Conservation (phyloP, 1,140 invertebrate species). For the Heliconius hewitsoni region DNA sequence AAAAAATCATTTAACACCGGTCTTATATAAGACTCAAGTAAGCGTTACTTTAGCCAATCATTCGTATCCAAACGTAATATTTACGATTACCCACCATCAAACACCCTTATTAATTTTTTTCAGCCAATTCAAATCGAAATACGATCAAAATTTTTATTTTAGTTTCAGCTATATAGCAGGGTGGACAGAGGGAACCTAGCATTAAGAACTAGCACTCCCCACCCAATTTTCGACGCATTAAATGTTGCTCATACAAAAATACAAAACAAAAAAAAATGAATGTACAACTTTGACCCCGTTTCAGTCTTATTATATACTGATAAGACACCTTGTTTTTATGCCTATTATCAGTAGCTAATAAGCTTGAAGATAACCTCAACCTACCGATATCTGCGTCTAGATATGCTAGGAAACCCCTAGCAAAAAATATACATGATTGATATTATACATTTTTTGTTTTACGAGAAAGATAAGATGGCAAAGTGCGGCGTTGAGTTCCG, state of each 20-base stretch:
- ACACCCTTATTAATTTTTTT: too few relatives aligned
- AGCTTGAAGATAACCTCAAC: conserved; percentile 6
- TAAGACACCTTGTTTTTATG: conserved; percentile 13
- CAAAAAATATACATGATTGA: not conserved
- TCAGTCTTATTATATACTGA: not conserved
- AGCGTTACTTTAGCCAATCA: too few relatives aligned
- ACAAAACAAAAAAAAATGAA: not conserved
- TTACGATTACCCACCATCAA: too few relatives aligned
- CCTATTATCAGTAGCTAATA: not conserved
- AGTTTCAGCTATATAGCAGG: too few relatives aligned
- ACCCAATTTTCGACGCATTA: not conserved
- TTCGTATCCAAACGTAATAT: too few relatives aligned
- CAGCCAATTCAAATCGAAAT: too few relatives aligned
- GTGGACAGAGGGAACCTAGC: not conserved
- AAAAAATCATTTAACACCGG: too few relatives aligned
- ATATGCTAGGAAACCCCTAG: conserved; percentile 7
- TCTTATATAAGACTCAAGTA: too few relatives aligned
- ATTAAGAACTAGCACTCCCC: not conserved
- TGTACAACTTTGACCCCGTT: conserved; percentile 1
- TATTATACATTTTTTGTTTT: not conserved
- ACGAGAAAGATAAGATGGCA: too few relatives aligned
- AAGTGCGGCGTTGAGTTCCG: too few relatives aligned
- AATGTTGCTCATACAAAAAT: not conserved
- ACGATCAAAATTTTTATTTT: too few relatives aligned
- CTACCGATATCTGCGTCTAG: not conserved